Conservation (phyloP, 2,888 invertebrate species). For the Conchocele bisecta region DNA sequence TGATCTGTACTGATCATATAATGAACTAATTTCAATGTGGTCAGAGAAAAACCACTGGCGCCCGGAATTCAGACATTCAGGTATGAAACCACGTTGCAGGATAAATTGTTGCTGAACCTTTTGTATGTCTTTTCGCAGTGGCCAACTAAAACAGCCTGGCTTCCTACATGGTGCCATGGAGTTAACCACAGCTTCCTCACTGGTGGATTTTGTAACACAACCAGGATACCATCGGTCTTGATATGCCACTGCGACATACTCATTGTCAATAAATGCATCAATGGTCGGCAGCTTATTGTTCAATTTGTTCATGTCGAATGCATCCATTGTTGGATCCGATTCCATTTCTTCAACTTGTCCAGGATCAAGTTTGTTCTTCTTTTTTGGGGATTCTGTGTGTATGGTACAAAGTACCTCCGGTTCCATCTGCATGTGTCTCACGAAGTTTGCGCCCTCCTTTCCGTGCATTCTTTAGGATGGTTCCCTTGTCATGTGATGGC, state of each 20-base stretch:
- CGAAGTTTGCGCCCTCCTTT: conserved; percentile 29
- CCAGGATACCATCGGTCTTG: not conserved
- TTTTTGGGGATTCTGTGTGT: no score
- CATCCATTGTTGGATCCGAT: no score
- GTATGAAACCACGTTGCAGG: not conserved
- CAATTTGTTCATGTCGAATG: no score
- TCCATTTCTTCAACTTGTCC: no score
- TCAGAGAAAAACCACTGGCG: not conserved
- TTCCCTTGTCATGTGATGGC: not conserved
- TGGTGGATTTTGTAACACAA: not conserved
- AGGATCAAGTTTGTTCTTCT: no score
- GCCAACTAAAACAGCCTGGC: not conserved
- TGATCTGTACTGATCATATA: not conserved
- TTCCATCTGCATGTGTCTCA: conserved; percentile 4
- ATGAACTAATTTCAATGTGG: not conserved
- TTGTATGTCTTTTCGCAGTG: not conserved
- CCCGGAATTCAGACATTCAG: conserved; percentile 2
- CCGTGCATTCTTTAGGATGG: conserved; percentile 30
- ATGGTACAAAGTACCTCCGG: no score
- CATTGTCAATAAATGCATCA: not conserved
- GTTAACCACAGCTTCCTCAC: not conserved
- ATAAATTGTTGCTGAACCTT: not conserved
- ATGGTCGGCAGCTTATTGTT: not conserved
- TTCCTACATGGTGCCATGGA: conserved; percentile 1
- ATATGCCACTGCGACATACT: not conserved